A percentile compares a stretch with the other conserved stretches of the same genome.
These are phyloP conservation scores for Streptopelia turtur DNA, from an alignment of 2,797 vertebrate species.

Conservation along the genomic window DNA sequence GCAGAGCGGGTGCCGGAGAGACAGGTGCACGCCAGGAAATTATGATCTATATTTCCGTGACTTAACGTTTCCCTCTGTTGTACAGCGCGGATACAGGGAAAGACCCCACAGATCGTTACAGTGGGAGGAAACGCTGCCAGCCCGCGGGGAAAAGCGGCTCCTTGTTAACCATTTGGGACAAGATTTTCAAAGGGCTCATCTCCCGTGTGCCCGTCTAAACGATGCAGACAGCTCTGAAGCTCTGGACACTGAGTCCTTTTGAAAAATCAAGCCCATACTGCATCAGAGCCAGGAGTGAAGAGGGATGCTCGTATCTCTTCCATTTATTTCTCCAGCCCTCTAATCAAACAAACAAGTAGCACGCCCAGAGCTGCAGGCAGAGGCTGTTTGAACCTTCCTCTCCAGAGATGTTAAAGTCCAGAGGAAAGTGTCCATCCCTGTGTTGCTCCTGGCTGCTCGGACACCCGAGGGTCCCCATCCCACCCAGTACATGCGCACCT, in stretches of 20 bases:
- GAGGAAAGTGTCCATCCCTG: neutral
- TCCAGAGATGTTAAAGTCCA: neutral
- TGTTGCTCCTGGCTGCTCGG: neutral
- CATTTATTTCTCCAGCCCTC: neutral
- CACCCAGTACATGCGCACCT: neutral
- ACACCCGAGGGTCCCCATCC: neutral
- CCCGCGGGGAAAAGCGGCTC: neutral
- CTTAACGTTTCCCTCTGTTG: neutral
- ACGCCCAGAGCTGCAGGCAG: neutral
- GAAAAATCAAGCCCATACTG: neutral
- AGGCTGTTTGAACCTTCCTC: neutral
- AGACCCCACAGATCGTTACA: neutral
- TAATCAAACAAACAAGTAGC: conserved; percentile 7
- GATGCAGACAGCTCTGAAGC: neutral
- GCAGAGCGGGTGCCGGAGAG: neutral
- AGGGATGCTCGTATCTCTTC: neutral
- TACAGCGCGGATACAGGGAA: neutral
- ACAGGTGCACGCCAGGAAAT: neutral
- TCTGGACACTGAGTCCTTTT: neutral
- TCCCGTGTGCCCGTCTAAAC: rapidly evolving
- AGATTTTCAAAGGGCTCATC: neutral
- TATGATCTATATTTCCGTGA: neutral
- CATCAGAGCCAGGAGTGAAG: neutral
- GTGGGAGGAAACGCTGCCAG: neutral
- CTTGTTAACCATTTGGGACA: neutral